Evolutionary conservation across 2,888 invertebrate species (phyloP).

Genomic region (Aspidiotus destructor): DNA sequence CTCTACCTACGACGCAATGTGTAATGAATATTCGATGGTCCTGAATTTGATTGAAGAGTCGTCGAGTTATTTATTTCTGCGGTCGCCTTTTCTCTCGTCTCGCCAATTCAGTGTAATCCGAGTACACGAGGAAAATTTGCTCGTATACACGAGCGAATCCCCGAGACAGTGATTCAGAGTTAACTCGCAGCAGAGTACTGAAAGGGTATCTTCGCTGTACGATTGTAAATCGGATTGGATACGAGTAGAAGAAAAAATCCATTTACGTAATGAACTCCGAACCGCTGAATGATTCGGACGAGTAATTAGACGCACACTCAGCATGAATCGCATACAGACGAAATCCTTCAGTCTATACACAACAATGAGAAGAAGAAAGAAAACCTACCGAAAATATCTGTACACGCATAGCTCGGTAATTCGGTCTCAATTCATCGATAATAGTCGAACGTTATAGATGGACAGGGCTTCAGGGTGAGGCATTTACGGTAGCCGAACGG

Average conservation of each 20-base stretch:
- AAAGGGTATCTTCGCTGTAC: too few relatives aligned
- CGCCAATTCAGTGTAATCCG: not conserved
- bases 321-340: not conserved
- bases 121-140: too few relatives aligned
- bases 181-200: too few relatives aligned
- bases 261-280: too few relatives aligned
- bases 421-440: conserved; percentile 11
- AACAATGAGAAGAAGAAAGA: not conserved
- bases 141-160: too few relatives aligned
- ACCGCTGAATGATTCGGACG: not conserved
- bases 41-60: conserved; percentile 28
- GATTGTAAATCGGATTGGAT: too few relatives aligned
- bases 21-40: not conserved
- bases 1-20: too few relatives aligned
- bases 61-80: conserved; percentile 28
- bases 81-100: not conserved
- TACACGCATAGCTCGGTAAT: not conserved
- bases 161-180: too few relatives aligned
- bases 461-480: conserved; percentile 5
- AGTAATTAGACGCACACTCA: not conserved
- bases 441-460: not conserved
- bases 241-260: not conserved
- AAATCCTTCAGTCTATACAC: not conserved
- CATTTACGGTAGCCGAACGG: conserved; percentile 26
- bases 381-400: not conserved